Conservation (phyloP, 2,797 vertebrate genomes). For the Babyrousa celebensis region DNA sequence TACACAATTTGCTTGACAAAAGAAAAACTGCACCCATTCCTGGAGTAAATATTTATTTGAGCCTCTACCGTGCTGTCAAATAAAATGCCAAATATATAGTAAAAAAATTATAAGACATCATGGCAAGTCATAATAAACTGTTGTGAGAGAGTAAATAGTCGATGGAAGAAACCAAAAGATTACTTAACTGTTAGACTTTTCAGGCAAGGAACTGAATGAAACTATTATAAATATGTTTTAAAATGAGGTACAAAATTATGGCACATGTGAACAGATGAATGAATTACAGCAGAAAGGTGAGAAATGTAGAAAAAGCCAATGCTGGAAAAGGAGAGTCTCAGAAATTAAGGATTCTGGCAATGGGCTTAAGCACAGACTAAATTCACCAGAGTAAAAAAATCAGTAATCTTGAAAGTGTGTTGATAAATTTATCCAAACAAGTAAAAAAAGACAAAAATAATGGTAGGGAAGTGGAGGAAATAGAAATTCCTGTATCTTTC, state of each 20-base stretch:
- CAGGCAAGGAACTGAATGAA: neutral
- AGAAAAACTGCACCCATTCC: neutral
- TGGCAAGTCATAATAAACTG: neutral
- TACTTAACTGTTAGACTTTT: neutral
- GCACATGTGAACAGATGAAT: neutral
- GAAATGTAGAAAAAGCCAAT: neutral
- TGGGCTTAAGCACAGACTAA: neutral
- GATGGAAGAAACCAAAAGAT: neutral
- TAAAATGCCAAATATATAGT: neutral
- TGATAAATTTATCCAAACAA: slow-evolving; percentile 5
- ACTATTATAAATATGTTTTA: neutral
- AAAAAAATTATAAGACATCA: neutral
- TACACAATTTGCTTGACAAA: neutral
- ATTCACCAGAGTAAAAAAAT: neutral
- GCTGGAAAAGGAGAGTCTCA: neutral
- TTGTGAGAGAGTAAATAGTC: neutral
- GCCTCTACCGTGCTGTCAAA: neutral
- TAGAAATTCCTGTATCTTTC: neutral
- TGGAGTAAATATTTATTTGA: neutral
- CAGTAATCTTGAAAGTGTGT: neutral
- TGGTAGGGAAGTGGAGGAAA: neutral
- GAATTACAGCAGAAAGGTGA: neutral
- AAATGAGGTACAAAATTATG: neutral
- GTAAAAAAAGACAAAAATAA: neutral
- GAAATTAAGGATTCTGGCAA: neutral